Evolutionary conservation across 2,797 vertebrate genomes (phyloP).

Genomic region (Hippoglossus hippoglossus): DNA sequence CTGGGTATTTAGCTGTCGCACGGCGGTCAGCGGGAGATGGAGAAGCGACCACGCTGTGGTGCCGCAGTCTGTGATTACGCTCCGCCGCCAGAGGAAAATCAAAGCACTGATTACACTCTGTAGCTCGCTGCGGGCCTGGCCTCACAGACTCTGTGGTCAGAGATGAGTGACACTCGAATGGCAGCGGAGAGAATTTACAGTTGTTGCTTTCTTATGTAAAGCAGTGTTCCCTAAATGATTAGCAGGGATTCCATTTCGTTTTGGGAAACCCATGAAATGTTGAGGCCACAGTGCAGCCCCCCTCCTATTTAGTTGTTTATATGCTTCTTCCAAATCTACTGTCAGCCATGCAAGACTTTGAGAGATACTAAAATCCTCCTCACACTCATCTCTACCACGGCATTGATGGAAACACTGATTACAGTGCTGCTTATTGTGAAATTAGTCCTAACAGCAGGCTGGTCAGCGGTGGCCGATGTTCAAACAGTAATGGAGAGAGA

Average conservation of each 20-base stretch:
- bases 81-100: constrained; percentile 70
- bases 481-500: constrained; percentile 69
- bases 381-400: constrained; percentile 50
- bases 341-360: constrained; percentile 17
- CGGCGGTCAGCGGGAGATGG: constrained; percentile 63
- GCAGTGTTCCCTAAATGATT: constrained; percentile 39
- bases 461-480: constrained; percentile 79
- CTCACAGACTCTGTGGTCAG: constrained; percentile 59
- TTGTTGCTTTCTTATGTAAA: constrained; percentile 48
- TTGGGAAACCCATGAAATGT: constrained; percentile 51
- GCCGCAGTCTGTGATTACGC: constrained; percentile 71
- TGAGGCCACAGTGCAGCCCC: constrained; percentile 8
- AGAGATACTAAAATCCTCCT: constrained; percentile 51
- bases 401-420: constrained; percentile 75
- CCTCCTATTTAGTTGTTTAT: constrained; percentile 43
- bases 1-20: constrained; percentile 79
- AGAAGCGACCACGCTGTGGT: constrained; percentile 68
- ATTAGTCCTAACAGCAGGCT: constrained; percentile 64
- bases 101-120: constrained; percentile 76
- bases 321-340: constrained; percentile 24
- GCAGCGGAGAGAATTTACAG: constrained; percentile 60
- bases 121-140: constrained; percentile 56
- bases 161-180: constrained; percentile 69
- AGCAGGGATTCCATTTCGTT: constrained; percentile 44
- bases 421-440: constrained; percentile 50